Conservation (phyloP, 2,888 invertebrate species). For the Drosophila lacicola region DNA sequence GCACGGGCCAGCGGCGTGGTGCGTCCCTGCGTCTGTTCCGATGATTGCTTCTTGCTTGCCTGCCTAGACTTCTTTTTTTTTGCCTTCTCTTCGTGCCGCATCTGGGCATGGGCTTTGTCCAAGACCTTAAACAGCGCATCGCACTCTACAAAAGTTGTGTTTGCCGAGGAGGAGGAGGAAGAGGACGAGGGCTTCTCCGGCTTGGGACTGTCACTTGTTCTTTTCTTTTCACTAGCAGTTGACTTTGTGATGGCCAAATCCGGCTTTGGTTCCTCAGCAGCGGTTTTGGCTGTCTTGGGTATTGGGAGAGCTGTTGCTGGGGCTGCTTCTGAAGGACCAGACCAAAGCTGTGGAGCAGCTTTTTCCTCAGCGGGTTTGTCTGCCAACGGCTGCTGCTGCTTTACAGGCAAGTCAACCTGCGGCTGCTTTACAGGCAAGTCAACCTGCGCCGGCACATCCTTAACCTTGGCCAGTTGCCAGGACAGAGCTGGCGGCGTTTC, state of each 20-base stretch:
- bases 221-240: constrained; percentile 3
- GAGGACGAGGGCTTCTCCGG: constrained; percentile 19
- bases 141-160: constrained; percentile 43
- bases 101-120: constrained; percentile 50
- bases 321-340: not conserved
- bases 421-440: not conserved
- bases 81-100: constrained; percentile 54
- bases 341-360: not conserved
- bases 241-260: not conserved
- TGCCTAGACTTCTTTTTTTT: constrained; percentile 56
- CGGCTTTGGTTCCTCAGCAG: not conserved
- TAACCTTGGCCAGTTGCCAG: not conserved
- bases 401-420: not conserved
- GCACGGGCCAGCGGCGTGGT: not conserved
- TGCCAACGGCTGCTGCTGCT: not conserved
- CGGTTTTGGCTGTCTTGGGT: not conserved
- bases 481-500: not conserved
- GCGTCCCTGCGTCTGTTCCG: constrained; percentile 18
- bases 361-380: not conserved
- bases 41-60: constrained; percentile 18
- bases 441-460: not conserved
- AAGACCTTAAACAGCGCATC: constrained; percentile 65
- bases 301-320: not conserved
- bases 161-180: not conserved
- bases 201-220: constrained; percentile 5